Evolutionary conservation across 2,113 vertebrate species (phyloP).

Genomic region (Fukomys damarensis): DNA sequence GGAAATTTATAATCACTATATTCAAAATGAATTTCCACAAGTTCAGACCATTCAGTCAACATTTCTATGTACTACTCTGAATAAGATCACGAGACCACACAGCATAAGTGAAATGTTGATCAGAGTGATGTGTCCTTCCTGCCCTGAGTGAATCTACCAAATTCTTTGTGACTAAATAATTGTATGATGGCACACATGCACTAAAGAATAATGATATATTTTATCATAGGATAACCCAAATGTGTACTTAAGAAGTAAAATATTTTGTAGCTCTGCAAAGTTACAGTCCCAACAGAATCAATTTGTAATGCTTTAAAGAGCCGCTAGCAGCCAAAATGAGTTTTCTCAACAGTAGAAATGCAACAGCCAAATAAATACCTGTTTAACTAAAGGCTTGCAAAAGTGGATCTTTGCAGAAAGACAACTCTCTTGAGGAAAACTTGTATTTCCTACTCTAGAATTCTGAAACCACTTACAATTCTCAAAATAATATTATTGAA

Average conservation of each 20-base stretch:
- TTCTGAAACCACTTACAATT: not conserved
- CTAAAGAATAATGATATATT: slow-evolving; percentile 6
- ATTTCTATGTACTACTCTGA: not conserved
- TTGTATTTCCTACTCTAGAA: not conserved
- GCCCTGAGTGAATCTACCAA: not conserved
- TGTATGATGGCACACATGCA: not conserved
- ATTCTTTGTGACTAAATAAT: not conserved
- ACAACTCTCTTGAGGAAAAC: slow-evolving; percentile 1
- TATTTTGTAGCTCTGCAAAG: slow-evolving; percentile 4
- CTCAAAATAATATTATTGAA: not conserved
- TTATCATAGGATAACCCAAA: not conserved
- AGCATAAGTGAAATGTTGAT: not conserved
- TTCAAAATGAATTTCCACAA: not conserved
- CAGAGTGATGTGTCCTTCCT: not conserved
- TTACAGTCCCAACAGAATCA: not conserved
- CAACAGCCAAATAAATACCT: not conserved
- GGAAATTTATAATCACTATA: not conserved
- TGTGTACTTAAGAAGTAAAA: not conserved
- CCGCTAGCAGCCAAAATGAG: not conserved
- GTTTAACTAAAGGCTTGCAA: not conserved
- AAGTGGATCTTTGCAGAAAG: not conserved
- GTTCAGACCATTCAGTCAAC: not conserved
- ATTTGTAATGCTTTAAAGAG: not conserved
- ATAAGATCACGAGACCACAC: not conserved
- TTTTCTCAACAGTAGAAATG: not conserved